A percentile compares a stretch with the other conserved stretches of the same genome.
Evolutionary conservation across 2,797 vertebrate species (phyloP).

Genomic region (Cossypha caffra): DNA sequence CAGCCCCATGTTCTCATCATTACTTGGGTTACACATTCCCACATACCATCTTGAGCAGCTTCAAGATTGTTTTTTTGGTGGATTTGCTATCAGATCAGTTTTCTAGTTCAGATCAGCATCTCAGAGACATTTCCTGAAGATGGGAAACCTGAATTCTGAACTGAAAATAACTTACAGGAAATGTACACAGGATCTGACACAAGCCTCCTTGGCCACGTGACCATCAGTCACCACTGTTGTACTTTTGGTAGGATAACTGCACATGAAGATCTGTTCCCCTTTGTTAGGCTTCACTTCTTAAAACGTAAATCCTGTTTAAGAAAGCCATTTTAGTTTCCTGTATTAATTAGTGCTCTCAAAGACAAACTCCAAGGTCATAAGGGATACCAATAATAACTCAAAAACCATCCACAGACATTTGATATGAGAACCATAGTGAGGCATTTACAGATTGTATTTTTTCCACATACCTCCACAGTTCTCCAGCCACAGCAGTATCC

Average conservation of each 20-base stretch:
- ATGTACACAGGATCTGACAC: neutral
- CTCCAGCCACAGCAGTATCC: neutral
- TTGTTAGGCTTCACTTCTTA: neutral
- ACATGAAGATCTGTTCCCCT: neutral
- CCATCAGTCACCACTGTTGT: rapidly evolving
- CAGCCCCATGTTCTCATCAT: neutral
- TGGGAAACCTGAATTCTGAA: neutral
- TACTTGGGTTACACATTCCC: neutral
- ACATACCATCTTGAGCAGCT: neutral
- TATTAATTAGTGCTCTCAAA: neutral
- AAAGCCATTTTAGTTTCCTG: neutral
- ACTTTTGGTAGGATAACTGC: neutral
- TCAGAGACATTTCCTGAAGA: neutral
- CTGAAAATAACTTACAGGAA: neutral
- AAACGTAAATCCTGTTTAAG: neutral
- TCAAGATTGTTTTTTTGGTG: neutral
- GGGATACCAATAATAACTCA: neutral
- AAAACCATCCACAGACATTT: neutral
- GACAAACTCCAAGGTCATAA: neutral
- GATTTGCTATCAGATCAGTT: neutral
- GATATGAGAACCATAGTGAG: neutral
- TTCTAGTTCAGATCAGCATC: neutral
- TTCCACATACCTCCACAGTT: neutral
- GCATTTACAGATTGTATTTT: neutral
- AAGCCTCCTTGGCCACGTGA: neutral